Conservation (phyloP, 1,140 invertebrate species). For the Hycleus phaleratus region DNA sequence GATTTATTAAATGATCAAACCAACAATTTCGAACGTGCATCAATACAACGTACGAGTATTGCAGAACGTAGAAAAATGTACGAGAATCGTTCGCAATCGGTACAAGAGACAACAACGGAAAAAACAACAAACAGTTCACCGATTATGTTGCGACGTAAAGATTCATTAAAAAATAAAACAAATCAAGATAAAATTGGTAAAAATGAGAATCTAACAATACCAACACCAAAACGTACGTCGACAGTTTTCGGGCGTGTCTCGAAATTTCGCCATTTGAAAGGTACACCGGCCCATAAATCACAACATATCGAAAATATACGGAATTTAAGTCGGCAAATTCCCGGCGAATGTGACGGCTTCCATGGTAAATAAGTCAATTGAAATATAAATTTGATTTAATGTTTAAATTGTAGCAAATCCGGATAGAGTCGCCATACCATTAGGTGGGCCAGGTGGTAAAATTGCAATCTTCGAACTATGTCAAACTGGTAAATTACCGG, state of each 20-base stretch:
- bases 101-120: slow-evolving; percentile 50
- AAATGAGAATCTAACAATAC: slow-evolving; percentile 31
- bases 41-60: slow-evolving; percentile 59
- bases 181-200: slow-evolving; percentile 48
- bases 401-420: slow-evolving; percentile 58
- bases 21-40: slow-evolving; percentile 47
- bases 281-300: slow-evolving; percentile 80
- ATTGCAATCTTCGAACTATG: slow-evolving; percentile 80
- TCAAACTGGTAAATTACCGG: slow-evolving; percentile 67
- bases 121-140: slow-evolving; percentile 50
- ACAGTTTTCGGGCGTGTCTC: slow-evolving; percentile 85
- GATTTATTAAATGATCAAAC: slow-evolving; percentile 37
- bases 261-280: slow-evolving; percentile 89
- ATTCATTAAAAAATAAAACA: slow-evolving; percentile 35
- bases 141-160: slow-evolving; percentile 53
- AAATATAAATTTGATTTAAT: too few relatives aligned
- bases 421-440: slow-evolving; percentile 74
- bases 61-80: slow-evolving; percentile 70
- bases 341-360: slow-evolving; percentile 90
- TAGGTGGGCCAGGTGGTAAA: slow-evolving; percentile 82
- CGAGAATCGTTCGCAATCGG: slow-evolving; percentile 48
- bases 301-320: slow-evolving; percentile 87
- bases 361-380: slow-evolving; percentile 51
- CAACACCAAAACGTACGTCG: slow-evolving; percentile 68
- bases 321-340: slow-evolving; percentile 83